A percentile compares a stretch with the other conserved stretches of the same genome.
phyloP scores from a whole-genome alignment of 2,113 vertebrate species.

The Corynorhinus townsendii region DNA sequence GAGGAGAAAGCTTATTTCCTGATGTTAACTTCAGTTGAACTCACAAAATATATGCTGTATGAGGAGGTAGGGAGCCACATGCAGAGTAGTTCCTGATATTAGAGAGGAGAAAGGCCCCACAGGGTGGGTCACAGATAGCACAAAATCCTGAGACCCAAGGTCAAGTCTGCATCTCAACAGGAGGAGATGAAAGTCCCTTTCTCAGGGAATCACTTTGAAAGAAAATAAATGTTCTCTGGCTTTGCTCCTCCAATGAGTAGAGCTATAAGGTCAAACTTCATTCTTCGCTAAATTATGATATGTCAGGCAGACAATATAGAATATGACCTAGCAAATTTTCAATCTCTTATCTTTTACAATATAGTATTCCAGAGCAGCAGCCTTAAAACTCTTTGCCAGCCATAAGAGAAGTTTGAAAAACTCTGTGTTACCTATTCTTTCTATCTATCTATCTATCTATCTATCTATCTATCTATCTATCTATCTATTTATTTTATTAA shows the following conservation, averaged over 20 bases:
- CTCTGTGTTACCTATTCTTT: not conserved
- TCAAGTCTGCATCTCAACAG: not conserved
- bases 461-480: too few species aligned
- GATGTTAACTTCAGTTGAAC: not conserved
- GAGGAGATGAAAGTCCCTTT: not conserved
- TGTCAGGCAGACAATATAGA: not conserved
- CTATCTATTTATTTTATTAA: too few species aligned
- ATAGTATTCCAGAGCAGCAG: not conserved
- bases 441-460: too few species aligned
- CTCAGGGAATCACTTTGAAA: not conserved
- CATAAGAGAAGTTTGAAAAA: not conserved
- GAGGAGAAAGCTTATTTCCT: not conserved
- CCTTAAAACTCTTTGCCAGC: not conserved
- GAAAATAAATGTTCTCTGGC: not conserved
- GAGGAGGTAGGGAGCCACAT: not conserved
- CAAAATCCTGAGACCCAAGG: not conserved
- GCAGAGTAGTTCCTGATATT: accelerated
- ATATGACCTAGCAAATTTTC: not conserved
- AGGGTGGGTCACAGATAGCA: not conserved
- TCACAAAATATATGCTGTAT: not conserved
- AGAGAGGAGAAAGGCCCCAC: too few species aligned
- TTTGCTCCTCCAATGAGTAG: not conserved
- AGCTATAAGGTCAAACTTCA: too few species aligned
- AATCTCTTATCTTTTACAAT: not conserved
- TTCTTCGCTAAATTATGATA: not conserved